Conservation (phyloP, 2,797 vertebrate species). For the Hypotaenidia okinawae region DNA sequence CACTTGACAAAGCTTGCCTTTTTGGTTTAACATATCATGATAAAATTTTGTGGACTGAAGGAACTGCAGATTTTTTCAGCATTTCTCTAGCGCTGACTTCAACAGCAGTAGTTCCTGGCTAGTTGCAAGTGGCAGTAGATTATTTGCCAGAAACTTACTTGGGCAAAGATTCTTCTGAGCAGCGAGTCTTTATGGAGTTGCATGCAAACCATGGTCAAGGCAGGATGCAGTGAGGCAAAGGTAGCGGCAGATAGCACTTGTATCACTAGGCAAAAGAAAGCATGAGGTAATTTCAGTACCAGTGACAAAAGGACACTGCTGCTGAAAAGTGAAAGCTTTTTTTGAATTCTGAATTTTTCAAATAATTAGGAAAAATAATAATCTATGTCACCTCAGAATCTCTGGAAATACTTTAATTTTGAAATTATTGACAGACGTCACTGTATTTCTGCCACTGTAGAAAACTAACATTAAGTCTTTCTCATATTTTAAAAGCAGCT, state of each 20-base stretch:
- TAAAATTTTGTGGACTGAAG: neutral
- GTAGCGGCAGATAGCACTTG: neutral
- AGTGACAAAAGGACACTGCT: neutral
- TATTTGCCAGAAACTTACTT: neutral
- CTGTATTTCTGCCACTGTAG: neutral
- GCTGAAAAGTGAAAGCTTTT: neutral
- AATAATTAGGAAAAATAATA: neutral
- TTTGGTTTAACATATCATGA: neutral
- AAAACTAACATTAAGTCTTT: neutral
- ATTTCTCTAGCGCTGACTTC: neutral
- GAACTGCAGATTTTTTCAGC: neutral
- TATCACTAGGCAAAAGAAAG: neutral
- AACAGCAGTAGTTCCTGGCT: neutral
- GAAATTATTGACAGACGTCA: neutral
- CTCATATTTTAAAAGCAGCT: neutral
- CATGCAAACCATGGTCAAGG: neutral
- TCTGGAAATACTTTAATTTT: constrained; percentile 2
- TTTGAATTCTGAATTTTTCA: neutral
- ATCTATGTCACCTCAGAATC: neutral
- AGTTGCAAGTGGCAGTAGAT: neutral
- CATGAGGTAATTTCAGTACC: neutral
- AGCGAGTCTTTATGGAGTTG: neutral
- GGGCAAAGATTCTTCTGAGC: neutral
- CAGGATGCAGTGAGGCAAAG: neutral
- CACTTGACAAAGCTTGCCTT: neutral